These are phyloP conservation scores for Felis chaus DNA, from an alignment of 2,113 vertebrate genomes.

Conservation along the genomic window DNA sequence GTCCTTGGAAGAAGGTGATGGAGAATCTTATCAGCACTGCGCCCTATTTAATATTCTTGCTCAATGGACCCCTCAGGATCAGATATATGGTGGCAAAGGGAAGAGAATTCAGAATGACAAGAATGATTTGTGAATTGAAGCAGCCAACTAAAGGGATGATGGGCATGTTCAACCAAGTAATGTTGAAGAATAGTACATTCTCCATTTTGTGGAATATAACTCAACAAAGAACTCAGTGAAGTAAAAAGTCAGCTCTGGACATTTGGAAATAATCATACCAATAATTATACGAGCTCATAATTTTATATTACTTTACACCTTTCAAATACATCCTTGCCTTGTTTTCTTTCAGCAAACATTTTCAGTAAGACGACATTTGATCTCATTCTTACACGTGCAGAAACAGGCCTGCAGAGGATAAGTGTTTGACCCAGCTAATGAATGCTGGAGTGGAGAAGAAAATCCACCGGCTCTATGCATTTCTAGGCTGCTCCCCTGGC, in stretches of 20 bases:
- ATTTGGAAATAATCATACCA: background rate
- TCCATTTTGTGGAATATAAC: background rate
- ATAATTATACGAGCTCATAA: background rate
- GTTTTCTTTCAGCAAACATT: background rate
- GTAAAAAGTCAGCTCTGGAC: background rate
- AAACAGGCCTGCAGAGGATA: background rate
- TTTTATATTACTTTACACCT: background rate
- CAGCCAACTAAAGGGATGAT: conserved; percentile 6
- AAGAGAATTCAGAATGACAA: conserved; percentile 24
- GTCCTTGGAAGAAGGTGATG: conserved; percentile 36
- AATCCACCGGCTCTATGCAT: background rate
- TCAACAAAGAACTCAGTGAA: background rate
- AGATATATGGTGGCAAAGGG: background rate
- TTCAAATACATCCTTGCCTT: background rate
- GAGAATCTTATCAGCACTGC: background rate
- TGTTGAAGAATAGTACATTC: background rate
- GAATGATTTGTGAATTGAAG: conserved; percentile 57
- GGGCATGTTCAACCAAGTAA: background rate
- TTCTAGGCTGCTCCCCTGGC: background rate
- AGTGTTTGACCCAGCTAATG: background rate
- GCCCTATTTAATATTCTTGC: conserved; percentile 50
- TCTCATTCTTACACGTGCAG: background rate
- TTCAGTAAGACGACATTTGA: background rate
- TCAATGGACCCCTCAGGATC: conserved; percentile 42
- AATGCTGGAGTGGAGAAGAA: background rate